Percentiles rank a stretch among this genome's conserved stretches.
Conservation (phyloP, 2,113 vertebrate species). For the Numida meleagris region DNA sequence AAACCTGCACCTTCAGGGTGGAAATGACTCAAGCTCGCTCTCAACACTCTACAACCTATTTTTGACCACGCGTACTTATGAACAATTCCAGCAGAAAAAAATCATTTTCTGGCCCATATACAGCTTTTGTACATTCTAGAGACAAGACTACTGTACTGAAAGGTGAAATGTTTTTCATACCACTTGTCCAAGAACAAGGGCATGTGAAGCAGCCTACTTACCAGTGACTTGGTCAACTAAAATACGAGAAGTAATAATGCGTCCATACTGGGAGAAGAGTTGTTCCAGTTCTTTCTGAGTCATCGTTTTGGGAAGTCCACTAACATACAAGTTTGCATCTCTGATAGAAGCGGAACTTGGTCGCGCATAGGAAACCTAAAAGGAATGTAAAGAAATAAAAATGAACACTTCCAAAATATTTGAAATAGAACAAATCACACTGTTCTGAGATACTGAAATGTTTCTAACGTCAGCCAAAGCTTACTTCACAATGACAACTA, state of each 20-base stretch:
- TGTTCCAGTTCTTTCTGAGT: conserved; percentile 97
- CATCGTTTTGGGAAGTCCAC: conserved; percentile 97
- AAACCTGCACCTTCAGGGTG: conserved; percentile 78
- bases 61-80: conserved; percentile 85
- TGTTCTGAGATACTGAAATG: background rate
- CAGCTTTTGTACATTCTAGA: conserved; percentile 74
- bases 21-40: conserved; percentile 76
- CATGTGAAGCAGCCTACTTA: conserved; percentile 77
- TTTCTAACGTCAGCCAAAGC: background rate
- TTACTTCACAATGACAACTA: background rate
- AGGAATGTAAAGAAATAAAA: background rate
- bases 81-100: conserved; percentile 80
- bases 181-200: background rate
- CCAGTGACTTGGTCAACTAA: conserved; percentile 97
- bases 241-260: conserved; percentile 99
- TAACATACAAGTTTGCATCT: conserved; percentile 98
- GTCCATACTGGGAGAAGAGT: conserved; percentile 96
- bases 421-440: background rate
- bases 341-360: conserved; percentile 98
- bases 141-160: background rate
- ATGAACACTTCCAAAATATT: background rate
- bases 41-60: conserved; percentile 76
- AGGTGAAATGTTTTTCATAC: conserved; percentile 48
- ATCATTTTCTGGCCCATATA: conserved; percentile 80
- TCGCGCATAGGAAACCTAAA: conserved; percentile 92